Conservation (phyloP, 2,797 vertebrate genomes). For the Chloroceryle amazona region DNA sequence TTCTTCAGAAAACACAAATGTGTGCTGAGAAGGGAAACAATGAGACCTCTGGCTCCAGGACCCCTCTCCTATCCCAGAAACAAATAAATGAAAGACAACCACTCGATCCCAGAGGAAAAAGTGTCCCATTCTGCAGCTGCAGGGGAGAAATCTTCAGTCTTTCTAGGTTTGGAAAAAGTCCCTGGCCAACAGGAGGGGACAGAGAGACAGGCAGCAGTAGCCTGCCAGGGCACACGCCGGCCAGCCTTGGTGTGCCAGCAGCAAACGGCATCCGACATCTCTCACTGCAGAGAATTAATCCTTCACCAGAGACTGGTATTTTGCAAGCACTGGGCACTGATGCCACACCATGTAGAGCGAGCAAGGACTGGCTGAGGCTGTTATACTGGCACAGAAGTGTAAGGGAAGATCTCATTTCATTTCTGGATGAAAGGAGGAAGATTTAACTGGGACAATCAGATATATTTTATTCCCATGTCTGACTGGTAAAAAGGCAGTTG, state of each 20-base stretch:
- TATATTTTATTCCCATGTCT: neutral
- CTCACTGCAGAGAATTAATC: neutral
- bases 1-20: neutral
- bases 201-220: neutral
- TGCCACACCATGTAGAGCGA: neutral
- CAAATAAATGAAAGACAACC: neutral
- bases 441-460: neutral
- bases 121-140: neutral
- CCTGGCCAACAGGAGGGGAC: neutral
- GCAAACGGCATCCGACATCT: neutral
- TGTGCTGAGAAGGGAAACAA: neutral
- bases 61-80: neutral
- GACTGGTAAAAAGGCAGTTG: neutral
- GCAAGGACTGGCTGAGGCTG: neutral
- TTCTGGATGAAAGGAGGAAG: neutral
- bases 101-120: neutral
- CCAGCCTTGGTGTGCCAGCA: neutral
- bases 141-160: neutral
- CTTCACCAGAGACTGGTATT: neutral
- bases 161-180: neutral
- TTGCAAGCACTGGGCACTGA: neutral
- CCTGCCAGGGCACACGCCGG: neutral
- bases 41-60: neutral
- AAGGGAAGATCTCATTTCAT: accelerated
- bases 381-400: neutral